Evolutionary conservation across 2,888 invertebrate species (phyloP).

Genomic region (Sisyra nigra): DNA sequence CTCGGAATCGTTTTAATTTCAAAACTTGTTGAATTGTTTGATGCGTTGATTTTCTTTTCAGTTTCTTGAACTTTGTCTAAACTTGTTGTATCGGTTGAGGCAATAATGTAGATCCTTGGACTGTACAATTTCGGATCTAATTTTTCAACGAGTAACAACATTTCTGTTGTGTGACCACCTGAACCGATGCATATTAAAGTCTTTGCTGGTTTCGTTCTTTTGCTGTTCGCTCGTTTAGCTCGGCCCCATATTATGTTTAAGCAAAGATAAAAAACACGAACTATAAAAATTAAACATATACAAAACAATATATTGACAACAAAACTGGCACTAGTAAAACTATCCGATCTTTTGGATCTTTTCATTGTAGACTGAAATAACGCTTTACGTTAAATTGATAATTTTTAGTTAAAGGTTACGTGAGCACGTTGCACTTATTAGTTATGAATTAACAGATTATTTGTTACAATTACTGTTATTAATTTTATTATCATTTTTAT

Average conservation of each 20-base stretch:
- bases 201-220: conserved; percentile 19
- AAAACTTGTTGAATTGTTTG: conserved; percentile 21
- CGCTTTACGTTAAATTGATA: too few relatives aligned
- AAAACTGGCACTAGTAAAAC: background rate
- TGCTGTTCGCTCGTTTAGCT: conserved; percentile 17
- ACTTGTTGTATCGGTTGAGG: conserved; percentile 64
- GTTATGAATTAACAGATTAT: too few relatives aligned
- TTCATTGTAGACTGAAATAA: too few relatives aligned
- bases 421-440: too few relatives aligned
- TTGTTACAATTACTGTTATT: too few relatives aligned
- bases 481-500: too few relatives aligned
- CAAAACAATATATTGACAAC: background rate
- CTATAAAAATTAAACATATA: background rate
- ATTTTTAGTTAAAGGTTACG: too few relatives aligned
- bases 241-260: conserved; percentile 14
- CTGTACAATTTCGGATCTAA: conserved; percentile 46
- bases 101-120: conserved; percentile 64
- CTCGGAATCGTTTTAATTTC: conserved; percentile 51
- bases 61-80: conserved; percentile 42
- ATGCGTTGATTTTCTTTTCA: conserved; percentile 22
- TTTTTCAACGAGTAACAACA: conserved; percentile 53
- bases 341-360: too few relatives aligned
- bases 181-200: conserved; percentile 56
- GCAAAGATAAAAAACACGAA: background rate
- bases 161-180: conserved; percentile 93